Conservation (phyloP, 2,888 invertebrate species). For the Cristatella mucedo region DNA sequence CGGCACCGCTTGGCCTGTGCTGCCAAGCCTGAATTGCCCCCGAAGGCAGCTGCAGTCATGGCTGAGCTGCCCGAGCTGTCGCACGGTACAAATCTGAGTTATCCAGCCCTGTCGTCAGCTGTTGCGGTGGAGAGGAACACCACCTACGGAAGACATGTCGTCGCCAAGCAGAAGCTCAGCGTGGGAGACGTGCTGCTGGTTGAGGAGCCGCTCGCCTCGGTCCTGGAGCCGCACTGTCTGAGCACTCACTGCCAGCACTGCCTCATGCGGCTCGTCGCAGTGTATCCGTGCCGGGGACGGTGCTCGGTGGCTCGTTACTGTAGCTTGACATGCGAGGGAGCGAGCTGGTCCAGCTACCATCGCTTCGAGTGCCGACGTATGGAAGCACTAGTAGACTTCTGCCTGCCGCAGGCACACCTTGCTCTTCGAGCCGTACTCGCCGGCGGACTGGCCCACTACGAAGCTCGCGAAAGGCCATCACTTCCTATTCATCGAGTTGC, state of each 20-base stretch:
- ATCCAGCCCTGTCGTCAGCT: too few relatives aligned
- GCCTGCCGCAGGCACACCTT: conserved; percentile 47
- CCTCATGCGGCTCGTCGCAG: conserved; percentile 41
- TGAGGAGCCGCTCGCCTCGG: conserved; percentile 65
- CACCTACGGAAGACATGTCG: too few relatives aligned
- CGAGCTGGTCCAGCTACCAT: conserved; percentile 31
- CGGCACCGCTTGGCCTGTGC: too few relatives aligned
- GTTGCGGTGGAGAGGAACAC: too few relatives aligned
- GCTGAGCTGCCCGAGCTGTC: too few relatives aligned
- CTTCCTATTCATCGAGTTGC: too few relatives aligned
- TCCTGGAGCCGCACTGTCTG: conserved; percentile 46
- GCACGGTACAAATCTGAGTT: too few relatives aligned
- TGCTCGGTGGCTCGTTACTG: conserved; percentile 36
- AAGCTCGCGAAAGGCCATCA: too few relatives aligned
- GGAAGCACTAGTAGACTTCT: conserved; percentile 50
- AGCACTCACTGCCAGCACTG: conserved; percentile 55
- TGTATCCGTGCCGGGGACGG: conserved; percentile 18
- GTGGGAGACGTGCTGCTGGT: conserved; percentile 55
- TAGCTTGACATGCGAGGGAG: conserved; percentile 23
- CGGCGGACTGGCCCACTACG: too few relatives aligned
- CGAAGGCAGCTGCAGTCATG: too few relatives aligned
- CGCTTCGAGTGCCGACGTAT: conserved; percentile 54
- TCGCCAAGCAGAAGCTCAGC: too few relatives aligned
- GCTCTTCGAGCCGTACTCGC: conserved; percentile 42
- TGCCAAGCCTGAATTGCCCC: too few relatives aligned